Conservation (phyloP, 1,140 invertebrate genomes). For the Brachionus manjavacas region DNA sequence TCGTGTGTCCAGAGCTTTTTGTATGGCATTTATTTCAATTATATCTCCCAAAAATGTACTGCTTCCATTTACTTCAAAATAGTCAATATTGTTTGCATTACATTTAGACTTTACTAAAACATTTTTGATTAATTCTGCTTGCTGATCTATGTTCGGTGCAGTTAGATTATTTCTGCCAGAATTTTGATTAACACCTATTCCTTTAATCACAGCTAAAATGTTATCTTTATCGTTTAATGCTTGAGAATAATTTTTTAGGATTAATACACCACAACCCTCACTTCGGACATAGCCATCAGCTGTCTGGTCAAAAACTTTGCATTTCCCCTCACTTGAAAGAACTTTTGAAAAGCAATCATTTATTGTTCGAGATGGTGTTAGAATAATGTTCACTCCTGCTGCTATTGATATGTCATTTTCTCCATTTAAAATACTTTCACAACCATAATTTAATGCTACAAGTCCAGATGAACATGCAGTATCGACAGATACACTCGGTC, state of each 20-base stretch:
- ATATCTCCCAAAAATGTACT: not conserved
- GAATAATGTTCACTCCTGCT: not conserved
- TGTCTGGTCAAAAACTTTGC: not conserved
- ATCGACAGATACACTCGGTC: not conserved
- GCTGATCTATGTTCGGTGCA: not conserved
- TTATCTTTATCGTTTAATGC: not conserved
- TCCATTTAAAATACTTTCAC: not conserved
- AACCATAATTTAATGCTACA: not conserved
- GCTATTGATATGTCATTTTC: not conserved
- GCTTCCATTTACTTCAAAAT: constrained; percentile 9
- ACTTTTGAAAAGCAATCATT: not conserved
- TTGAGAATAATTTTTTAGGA: not conserved
- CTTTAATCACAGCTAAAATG: not conserved
- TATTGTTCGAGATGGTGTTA: not conserved
- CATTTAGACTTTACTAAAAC: not conserved
- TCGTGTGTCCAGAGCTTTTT: not conserved
- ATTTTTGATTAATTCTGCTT: not conserved
- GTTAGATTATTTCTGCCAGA: not conserved
- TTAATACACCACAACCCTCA: not conserved
- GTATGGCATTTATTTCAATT: not conserved
- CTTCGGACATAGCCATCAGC: constrained; percentile 3
- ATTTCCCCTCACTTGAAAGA: not conserved
- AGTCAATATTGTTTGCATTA: not conserved
- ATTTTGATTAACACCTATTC: not conserved
- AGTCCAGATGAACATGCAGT: not conserved